These are phyloP conservation scores for Myzus persicae DNA, from an alignment of 1,140 invertebrate species.

Conservation along the genomic window DNA sequence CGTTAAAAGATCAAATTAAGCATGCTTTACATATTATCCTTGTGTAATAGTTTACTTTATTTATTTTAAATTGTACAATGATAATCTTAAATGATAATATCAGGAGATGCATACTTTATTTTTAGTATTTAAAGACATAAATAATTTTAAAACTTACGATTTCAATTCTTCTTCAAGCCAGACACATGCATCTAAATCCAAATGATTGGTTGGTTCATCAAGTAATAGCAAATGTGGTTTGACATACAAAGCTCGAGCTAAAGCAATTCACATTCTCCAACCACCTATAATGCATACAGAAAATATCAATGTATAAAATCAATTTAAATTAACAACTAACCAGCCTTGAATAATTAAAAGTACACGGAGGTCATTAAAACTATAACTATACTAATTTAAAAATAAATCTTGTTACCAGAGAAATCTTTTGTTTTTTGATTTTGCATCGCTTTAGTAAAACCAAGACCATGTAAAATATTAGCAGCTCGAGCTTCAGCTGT, in stretches of 20 bases:
- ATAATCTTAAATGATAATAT: too few relatives aligned
- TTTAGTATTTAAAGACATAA: background rate
- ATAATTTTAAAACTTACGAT: slow-evolving; percentile 69
- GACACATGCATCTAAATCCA: slow-evolving; percentile 99
- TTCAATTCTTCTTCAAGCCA: slow-evolving; percentile 98
- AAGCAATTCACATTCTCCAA: slow-evolving; percentile 99
- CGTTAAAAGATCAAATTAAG: too few relatives aligned
- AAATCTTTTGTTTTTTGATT: slow-evolving; percentile 90
- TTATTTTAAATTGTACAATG: too few relatives aligned
- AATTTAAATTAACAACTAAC: background rate
- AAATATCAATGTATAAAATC: background rate
- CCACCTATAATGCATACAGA: slow-evolving; percentile 70
- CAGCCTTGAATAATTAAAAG: background rate
- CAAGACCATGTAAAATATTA: slow-evolving; percentile 94
- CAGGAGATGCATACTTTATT: background rate
- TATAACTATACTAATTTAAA: background rate
- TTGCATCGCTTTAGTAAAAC: slow-evolving; percentile 96
- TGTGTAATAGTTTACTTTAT: too few relatives aligned
- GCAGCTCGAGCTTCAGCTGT: slow-evolving; percentile 94
- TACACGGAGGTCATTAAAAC: background rate
- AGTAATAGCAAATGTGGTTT: slow-evolving; percentile 93
- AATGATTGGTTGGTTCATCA: slow-evolving; percentile 98
- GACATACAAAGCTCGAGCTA: slow-evolving; percentile 90
- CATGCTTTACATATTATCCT: too few relatives aligned
- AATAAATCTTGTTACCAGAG: slow-evolving; percentile 71